Evolutionary conservation across 2,888 invertebrate genomes (phyloP).

Genomic region (Fragum fragum): DNA sequence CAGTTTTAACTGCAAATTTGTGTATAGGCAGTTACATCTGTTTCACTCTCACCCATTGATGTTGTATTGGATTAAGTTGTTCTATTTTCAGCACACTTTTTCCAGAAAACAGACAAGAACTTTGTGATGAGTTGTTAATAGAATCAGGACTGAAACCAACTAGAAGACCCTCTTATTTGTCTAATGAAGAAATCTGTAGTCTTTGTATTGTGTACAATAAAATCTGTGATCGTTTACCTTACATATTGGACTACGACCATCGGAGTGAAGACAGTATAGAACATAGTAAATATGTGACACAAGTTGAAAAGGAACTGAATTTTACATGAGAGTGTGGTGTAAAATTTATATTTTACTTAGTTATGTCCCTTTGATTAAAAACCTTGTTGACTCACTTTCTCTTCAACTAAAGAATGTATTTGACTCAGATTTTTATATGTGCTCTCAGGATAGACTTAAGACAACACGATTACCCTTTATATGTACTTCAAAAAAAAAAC

Average conservation of each 20-base stretch:
- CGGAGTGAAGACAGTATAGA: conserved; percentile 85
- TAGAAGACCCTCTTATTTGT: conserved; percentile 91
- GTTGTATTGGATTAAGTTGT: no score
- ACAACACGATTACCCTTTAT: no score
- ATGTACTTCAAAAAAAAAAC: no score
- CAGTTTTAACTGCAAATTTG: no score
- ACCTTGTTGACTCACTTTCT: no score
- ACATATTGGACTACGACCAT: conserved; percentile 90
- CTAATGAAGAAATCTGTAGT: conserved; percentile 92
- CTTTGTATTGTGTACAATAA: conserved; percentile 93
- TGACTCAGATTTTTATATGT: no score
- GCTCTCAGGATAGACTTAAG: no score
- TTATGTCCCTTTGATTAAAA: no score
- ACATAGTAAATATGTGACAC: conserved; percentile 29
- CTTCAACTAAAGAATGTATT: no score
- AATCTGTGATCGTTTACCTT: conserved; percentile 88
- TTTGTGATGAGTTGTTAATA: conserved; percentile 91
- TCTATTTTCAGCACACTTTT: conserved; percentile 90
- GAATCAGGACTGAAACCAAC: conserved; percentile 92
- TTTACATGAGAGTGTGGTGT: neutral
- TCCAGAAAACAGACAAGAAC: conserved; percentile 91
- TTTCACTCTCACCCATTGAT: no score
- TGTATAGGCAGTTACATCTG: no score
- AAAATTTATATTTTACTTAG: no score
- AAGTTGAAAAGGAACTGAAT: conserved; percentile 39